phyloP scores from a whole-genome alignment of 2,888 invertebrate genomes.

The Holacanthella duospinosa region DNA sequence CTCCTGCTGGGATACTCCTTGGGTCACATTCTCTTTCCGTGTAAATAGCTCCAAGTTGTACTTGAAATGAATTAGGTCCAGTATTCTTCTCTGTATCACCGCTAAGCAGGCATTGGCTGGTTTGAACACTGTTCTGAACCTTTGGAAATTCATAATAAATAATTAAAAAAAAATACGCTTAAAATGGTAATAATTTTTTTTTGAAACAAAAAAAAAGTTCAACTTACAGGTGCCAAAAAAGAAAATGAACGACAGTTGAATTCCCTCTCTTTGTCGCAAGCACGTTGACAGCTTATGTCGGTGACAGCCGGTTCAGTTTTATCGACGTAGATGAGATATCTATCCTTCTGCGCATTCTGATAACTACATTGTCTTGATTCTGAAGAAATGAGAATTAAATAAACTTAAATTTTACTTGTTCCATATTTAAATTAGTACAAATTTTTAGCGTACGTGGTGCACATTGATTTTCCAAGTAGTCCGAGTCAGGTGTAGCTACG shows the following conservation, averaged over 20 bases:
- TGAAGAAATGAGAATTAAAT: constrained; percentile 17
- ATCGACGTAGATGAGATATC: constrained; percentile 42
- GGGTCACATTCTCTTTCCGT: constrained; percentile 40
- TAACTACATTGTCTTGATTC: constrained; percentile 41
- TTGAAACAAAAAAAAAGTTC: too few relatives aligned
- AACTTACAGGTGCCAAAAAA: constrained; percentile 40
- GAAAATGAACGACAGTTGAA: constrained; percentile 44
- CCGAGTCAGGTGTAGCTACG: constrained; percentile 42
- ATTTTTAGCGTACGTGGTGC: constrained; percentile 44
- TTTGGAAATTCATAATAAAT: too few relatives aligned
- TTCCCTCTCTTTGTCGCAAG: constrained; percentile 42
- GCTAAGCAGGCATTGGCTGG: constrained; percentile 41
- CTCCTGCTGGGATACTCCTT: constrained; percentile 24
- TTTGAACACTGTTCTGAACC: constrained; percentile 6
- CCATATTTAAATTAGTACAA: neutral
- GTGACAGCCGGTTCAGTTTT: constrained; percentile 41
- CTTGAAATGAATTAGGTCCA: constrained; percentile 40
- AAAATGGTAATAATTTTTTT: too few relatives aligned
- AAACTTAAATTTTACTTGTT: neutral
- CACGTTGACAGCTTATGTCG: constrained; percentile 42
- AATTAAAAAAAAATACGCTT: too few relatives aligned
- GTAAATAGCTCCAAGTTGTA: constrained; percentile 40
- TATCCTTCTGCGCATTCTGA: constrained; percentile 40
- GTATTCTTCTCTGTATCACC: constrained; percentile 41
- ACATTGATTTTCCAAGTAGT: constrained; percentile 50